Evolutionary conservation across 2,888 invertebrate genomes (phyloP).

Genomic region (Reticulitermes lucifugus): DNA sequence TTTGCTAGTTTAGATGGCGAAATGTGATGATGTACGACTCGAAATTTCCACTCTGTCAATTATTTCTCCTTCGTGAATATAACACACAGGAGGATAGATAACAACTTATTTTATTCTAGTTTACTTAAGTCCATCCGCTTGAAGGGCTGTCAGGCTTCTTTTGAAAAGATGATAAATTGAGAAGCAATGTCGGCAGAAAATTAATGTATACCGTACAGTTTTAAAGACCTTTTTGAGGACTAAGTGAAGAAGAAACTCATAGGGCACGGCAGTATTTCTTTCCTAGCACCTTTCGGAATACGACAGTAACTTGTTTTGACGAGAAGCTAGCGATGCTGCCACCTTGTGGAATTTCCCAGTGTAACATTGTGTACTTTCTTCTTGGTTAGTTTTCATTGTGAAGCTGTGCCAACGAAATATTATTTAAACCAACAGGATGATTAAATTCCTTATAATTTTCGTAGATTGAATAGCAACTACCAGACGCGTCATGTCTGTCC

Average conservation of each 20-base stretch:
- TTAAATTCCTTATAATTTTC: too few relatives aligned
- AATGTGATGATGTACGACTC: too few relatives aligned
- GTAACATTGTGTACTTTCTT: background rate
- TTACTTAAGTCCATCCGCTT: too few relatives aligned
- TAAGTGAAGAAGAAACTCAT: background rate
- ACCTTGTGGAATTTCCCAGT: background rate
- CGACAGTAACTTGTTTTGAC: background rate
- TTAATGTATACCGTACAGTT: background rate
- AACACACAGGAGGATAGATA: too few relatives aligned
- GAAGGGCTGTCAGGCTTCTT: background rate
- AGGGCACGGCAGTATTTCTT: background rate
- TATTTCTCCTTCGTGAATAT: too few relatives aligned
- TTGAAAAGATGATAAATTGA: background rate
- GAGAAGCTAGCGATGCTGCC: background rate
- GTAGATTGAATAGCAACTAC: too few relatives aligned
- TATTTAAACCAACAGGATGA: too few relatives aligned
- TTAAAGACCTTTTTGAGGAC: background rate
- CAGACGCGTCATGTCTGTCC: too few relatives aligned
- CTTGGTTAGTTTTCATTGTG: background rate
- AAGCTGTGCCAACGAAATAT: background rate
- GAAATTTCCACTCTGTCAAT: too few relatives aligned
- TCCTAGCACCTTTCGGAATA: background rate
- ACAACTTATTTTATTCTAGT: too few relatives aligned
- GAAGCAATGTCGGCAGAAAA: background rate
- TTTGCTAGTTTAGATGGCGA: too few relatives aligned